Evolutionary conservation across 2,888 invertebrate genomes (phyloP), one percentile per base, ranked within the genome.

Genomic region (Drosophila emarginata): DNA sequence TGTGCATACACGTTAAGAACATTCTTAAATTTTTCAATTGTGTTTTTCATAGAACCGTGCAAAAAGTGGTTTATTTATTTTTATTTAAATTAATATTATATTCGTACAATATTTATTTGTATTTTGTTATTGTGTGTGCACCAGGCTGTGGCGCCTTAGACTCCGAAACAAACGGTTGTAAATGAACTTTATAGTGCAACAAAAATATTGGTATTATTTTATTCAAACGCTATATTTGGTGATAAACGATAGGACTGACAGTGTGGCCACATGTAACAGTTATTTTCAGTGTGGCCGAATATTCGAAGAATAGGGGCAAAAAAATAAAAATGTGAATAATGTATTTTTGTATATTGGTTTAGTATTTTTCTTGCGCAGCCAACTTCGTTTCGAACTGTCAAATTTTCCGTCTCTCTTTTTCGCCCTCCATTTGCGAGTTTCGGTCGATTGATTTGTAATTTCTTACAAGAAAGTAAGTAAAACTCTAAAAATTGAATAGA

Each of bases 381-480:
- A 83, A 85, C 89, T 85, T 89, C 87, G 72, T 67, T 26, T 69
- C 53, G 63, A 40, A 12, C 63, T 72, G 71, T 71, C 66, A 72
- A 45, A 45, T 21, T 45, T 21, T 18, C 45, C 11, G 64, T 84
- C 88, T 88, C 89, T 86, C 84, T 89, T 88, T 88, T 79, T 77
- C 79, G 70, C 77, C 87, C 87, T 88, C 79, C 80, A 76, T 84
- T 75, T 79, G 75, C 80, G 87, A 89, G 81, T 89, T 80, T 89
- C 87, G 78, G 84, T 81, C 88, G 87, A 78, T 68, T 72, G 72
- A 84, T 81, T 88, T 83, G 84, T 77, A 88, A 85, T 87, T 82
- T 85, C 72, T 70, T 79, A 78, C 78, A 82, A 85, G 61, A 87
- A 91, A 80, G 90, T 91, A 76, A 79, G 88, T 89, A 78, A 70